Conservation (phyloP, 2,797 vertebrate genomes). For the Mastacembelus armatus region DNA sequence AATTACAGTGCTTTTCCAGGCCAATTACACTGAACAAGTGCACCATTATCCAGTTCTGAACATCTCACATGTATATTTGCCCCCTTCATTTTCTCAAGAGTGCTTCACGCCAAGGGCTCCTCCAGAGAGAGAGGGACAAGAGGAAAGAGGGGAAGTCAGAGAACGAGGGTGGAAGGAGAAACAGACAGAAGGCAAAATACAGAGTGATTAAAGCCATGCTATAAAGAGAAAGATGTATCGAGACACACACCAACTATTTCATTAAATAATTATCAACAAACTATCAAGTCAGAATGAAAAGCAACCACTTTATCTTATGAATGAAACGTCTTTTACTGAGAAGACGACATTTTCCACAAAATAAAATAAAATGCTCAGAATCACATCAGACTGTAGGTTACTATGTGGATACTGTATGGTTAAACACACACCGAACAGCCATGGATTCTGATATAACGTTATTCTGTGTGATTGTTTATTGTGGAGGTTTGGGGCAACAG, state of each 20-base stretch:
- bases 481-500: conserved; percentile 7
- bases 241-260: too few species aligned
- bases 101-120: conserved; percentile 77
- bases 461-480: conserved; percentile 5
- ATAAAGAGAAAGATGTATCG: conserved; percentile 6
- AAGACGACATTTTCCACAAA: not conserved
- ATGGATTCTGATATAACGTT: not conserved
- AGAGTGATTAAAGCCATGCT: conserved; percentile 44
- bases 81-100: conserved; percentile 86
- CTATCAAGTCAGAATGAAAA: too few species aligned
- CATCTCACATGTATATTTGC: conserved; percentile 84
- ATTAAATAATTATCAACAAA: conserved; percentile 61
- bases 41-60: conserved; percentile 85
- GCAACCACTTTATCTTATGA: not conserved
- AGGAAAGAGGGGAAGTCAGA: conserved; percentile 55
- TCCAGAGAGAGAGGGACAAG: conserved; percentile 63
- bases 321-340: conserved; percentile 2
- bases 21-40: conserved; percentile 85
- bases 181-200: conserved; percentile 36
- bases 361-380: too few species aligned
- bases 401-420: not conserved
- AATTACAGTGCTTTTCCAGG: conserved; percentile 84
- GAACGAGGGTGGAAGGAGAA: conserved; percentile 51
- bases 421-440: not conserved
- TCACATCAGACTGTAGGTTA: not conserved